These are phyloP conservation scores for Atta cephalotes DNA, from an alignment of 1,140 invertebrate species.

Conservation along the genomic window DNA sequence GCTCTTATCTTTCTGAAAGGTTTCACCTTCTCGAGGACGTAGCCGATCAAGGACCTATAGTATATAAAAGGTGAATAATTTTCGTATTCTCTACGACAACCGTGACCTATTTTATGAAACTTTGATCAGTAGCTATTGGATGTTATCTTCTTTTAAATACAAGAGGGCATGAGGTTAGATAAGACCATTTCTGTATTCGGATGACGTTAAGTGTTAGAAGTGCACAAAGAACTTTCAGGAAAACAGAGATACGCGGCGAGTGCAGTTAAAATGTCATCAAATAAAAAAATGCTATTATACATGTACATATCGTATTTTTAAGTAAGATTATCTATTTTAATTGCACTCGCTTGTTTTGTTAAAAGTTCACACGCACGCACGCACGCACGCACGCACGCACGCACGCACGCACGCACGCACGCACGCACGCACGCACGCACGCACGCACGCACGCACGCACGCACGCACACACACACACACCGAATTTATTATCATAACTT, in stretches of 20 bases:
- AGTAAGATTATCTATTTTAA: not conserved
- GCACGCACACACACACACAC: no score
- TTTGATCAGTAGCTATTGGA: constrained; percentile 69
- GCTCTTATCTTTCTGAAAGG: not conserved
- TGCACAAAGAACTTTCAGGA: constrained; percentile 35
- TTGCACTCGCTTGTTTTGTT: constrained; percentile 1
- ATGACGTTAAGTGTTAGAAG: constrained; percentile 26
- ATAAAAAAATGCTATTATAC: not conserved
- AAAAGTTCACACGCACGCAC: not conserved
- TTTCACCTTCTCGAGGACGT: not conserved
- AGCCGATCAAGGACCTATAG: not conserved
- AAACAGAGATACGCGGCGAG: constrained; percentile 28
- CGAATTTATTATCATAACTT: not conserved
- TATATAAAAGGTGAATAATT: constrained; percentile 17
- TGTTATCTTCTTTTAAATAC: constrained; percentile 74
- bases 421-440: no score
- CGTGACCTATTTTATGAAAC: constrained; percentile 75
- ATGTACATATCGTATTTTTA: not conserved
- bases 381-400: fast-evolving
- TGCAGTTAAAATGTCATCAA: not conserved
- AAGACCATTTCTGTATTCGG: constrained; percentile 70
- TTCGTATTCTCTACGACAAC: constrained; percentile 48
- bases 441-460: no score
- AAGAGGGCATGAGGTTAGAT: constrained; percentile 74
- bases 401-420: fast-evolving